Evolutionary conservation across 1,140 invertebrate species (phyloP), one percentile per base, ranked within the genome.

Genomic region (Drosophila setifemur): DNA sequence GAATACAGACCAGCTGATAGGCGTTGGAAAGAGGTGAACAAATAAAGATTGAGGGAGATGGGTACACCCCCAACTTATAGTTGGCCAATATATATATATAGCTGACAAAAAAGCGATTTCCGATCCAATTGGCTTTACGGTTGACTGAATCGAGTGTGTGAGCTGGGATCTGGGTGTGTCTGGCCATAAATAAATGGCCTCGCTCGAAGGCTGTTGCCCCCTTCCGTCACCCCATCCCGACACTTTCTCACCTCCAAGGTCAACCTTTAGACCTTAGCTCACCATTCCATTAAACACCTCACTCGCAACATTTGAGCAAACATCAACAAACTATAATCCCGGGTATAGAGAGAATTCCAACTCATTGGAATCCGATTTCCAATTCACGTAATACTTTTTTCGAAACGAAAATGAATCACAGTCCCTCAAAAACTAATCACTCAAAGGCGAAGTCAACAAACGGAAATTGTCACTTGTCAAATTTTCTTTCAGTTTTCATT

Each of bases 401-500:
- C 49, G 67, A 45, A 54, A 52, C 19, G 48, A 74, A 77, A 61
- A 85, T 85, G 73, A 83, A 73, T 85, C 73, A 83, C 54, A 50
- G 55, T 40, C 11, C 23, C 35, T 48, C 77, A 83, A 54, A 54
- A 52, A 66, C 52, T 12, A 47, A 55, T 58, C 45, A 43, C 61
- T 68, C 47, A 66, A 39, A 67, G 25, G 11, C 26, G 26, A 48
- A 50, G 54, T 61, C 69, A 63, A 79, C 79, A 85, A 72, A 85
- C 75, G 79, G 74, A 86, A 83, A 85, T 83, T 83, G 79, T 83
- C 79, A 83, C 58, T 55, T 86, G 79, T 83, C 79, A 83, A 85
- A 86, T 86, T 63, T 72, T 61, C 66, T 29, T 49, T 58, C 5
- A 54, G 18, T 35, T 60, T 66, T 66, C 33, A 64, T 63, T 48